Evolutionary conservation across 2,797 vertebrate genomes (phyloP).

Genomic region (Enteromius unitaeniatus): DNA sequence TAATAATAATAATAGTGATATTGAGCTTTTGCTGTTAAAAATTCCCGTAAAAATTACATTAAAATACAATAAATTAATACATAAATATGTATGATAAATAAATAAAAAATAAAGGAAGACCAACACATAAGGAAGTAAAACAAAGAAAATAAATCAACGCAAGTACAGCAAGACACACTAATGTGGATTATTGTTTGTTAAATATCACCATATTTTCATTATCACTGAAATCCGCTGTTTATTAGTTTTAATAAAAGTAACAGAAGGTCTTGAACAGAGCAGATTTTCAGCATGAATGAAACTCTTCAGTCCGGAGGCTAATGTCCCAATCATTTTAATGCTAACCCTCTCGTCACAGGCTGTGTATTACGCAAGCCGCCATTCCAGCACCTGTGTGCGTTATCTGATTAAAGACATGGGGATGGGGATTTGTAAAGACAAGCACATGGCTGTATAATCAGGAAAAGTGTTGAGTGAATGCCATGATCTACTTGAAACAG

Average conservation of each 20-base stretch:
- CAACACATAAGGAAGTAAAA: too few relatives aligned
- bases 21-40: not conserved
- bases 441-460: constrained; percentile 3
- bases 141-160: too few relatives aligned
- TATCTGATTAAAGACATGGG: constrained; percentile 27
- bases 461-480: not conserved
- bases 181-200: not conserved
- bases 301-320: not conserved
- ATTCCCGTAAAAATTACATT: not conserved
- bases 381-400: not conserved
- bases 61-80: not conserved
- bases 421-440: constrained; percentile 16
- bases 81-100: not conserved
- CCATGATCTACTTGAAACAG: not conserved
- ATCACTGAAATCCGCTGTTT: not conserved
- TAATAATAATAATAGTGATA: too few relatives aligned
- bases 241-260: not conserved
- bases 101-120: not conserved
- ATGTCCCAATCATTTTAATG: constrained; percentile 18
- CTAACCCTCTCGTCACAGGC: constrained; percentile 25
- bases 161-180: not conserved
- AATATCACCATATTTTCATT: not conserved
- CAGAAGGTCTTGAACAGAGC: not conserved
- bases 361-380: constrained; percentile 13
- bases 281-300: constrained; percentile 4